Evolutionary conservation across 2,888 invertebrate genomes (phyloP).

Genomic region (Lycaena phlaeas): DNA sequence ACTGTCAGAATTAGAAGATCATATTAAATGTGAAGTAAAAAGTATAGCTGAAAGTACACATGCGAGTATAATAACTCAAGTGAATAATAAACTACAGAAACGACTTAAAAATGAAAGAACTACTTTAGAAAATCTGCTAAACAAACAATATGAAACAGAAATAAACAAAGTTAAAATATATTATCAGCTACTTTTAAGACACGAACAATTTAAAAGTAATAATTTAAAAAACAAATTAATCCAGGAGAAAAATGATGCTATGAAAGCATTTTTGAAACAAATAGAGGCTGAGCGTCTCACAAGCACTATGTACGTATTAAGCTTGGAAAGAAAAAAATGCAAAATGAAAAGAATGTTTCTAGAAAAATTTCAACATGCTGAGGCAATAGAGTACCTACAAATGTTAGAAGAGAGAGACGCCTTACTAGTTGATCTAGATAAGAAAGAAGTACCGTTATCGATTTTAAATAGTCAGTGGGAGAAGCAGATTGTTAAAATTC

Average conservation of each 20-base stretch:
- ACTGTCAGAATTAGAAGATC: slow-evolving; percentile 46
- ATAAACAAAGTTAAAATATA: slow-evolving; percentile 43
- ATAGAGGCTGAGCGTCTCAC: slow-evolving; percentile 46
- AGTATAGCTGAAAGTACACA: slow-evolving; percentile 31
- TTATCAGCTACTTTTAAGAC: slow-evolving; percentile 43
- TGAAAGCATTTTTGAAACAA: slow-evolving; percentile 44
- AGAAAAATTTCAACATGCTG: slow-evolving; percentile 38
- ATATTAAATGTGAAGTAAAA: slow-evolving; percentile 40
- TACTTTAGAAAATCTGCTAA: slow-evolving; percentile 31
- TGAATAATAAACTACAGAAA: slow-evolving; percentile 41
- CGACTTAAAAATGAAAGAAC: slow-evolving; percentile 39
- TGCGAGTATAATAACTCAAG: slow-evolving; percentile 37
- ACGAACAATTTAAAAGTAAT: slow-evolving; percentile 38
- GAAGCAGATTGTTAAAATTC: slow-evolving; percentile 49
- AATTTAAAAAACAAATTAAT: slow-evolving; percentile 36
- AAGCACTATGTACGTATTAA: slow-evolving; percentile 57
- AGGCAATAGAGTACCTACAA: slow-evolving; percentile 36
- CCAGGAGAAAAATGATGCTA: slow-evolving; percentile 44
- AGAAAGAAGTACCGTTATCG: slow-evolving; percentile 31
- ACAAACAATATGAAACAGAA: slow-evolving; percentile 36
- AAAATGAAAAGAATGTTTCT: slow-evolving; percentile 45
- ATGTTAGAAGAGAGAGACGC: slow-evolving; percentile 39
- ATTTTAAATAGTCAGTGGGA: slow-evolving; percentile 51
- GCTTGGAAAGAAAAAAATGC: slow-evolving; percentile 57
- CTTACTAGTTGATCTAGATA: slow-evolving; percentile 31